Evolutionary conservation across 1,140 invertebrate species (phyloP), one percentile per base, ranked within the genome.

Genomic region (Andricus grossulariae): DNA sequence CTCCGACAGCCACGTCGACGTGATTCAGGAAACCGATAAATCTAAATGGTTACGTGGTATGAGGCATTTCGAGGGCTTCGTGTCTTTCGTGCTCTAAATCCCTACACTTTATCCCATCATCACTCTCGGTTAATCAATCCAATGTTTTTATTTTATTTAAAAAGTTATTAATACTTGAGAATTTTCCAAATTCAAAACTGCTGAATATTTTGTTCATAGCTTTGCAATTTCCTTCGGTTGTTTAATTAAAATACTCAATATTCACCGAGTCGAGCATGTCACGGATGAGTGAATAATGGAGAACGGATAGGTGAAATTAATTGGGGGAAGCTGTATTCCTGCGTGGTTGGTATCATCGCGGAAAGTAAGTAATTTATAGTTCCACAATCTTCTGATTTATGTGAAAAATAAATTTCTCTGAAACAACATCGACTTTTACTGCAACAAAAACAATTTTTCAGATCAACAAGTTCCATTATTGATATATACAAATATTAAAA

Each of bases 1-100:
- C 83, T 84, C 79, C 81, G 81, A 85, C 83, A 84, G 79, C 83
- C 81, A 84, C 83, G 81, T 85, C 81, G 82, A 60, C 82, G 80
- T 85, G 83, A 85, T 85, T 84, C 83, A 83, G 75, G 77, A 84
- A 84, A 84, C 76, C 82, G 83, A 84, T 84, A 84, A 84, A 84
- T 84, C 83, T 80, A 80, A 66, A 71, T 80, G 71, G 57, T 25
- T 66, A 66, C 57, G 39, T 13, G 57, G 21, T 25, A 66, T 25
- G 57, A 66, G 57, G 39, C 57, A 32, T 66, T 39, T 66, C 21
- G 57, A 66, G 57, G 57, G 13, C 57, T 32, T 32, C 25, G 25
- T 32, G 57, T 66, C 57, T 66, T 66, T 66, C 25, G 57, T 25
- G 57, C 57, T 32, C 57, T 25, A 32, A 66, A 66, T 66, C 39